phyloP scores from a whole-genome alignment of 2,113 vertebrate species.

The Carassius carassius region DNA sequence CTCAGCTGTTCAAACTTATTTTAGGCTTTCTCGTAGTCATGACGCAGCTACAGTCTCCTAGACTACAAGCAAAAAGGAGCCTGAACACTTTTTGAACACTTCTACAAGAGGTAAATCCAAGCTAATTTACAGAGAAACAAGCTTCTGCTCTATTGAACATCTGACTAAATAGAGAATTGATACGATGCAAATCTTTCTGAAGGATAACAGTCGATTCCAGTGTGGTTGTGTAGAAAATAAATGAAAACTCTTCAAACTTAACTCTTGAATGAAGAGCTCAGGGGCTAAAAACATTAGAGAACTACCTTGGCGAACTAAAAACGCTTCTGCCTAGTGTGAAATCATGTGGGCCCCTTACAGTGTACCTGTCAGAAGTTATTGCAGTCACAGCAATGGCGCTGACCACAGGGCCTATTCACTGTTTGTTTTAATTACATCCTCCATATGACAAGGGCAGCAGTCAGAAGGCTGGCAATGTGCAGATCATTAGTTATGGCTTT shows the following conservation, averaged over 20 bases:
- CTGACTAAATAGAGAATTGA: slow-evolving; percentile 16
- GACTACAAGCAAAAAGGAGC: background rate
- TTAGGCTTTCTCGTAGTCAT: slow-evolving; percentile 26
- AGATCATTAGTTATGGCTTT: slow-evolving; percentile 26
- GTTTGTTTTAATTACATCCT: slow-evolving; percentile 46
- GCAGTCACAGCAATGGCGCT: slow-evolving; percentile 31
- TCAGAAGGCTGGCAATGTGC: slow-evolving; percentile 26
- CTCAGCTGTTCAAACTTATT: slow-evolving; percentile 42
- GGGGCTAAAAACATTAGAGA: background rate
- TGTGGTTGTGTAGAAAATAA: background rate
- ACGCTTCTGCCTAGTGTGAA: background rate
- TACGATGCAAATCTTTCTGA: background rate
- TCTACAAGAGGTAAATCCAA: background rate
- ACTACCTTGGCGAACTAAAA: background rate
- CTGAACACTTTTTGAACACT: background rate
- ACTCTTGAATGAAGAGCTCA: slow-evolving; percentile 29
- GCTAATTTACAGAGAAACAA: slow-evolving; percentile 17
- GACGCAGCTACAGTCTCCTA: slow-evolving; percentile 11
- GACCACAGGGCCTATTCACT: slow-evolving; percentile 38
- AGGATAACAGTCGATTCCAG: background rate
- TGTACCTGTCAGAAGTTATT: slow-evolving; percentile 32
- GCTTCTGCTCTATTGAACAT: background rate
- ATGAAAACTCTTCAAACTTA: background rate
- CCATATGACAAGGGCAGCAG: slow-evolving; percentile 43
- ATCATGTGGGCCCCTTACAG: background rate